Conservation (phyloP, 1,140 invertebrate species). For the Berghia stephanieae region DNA sequence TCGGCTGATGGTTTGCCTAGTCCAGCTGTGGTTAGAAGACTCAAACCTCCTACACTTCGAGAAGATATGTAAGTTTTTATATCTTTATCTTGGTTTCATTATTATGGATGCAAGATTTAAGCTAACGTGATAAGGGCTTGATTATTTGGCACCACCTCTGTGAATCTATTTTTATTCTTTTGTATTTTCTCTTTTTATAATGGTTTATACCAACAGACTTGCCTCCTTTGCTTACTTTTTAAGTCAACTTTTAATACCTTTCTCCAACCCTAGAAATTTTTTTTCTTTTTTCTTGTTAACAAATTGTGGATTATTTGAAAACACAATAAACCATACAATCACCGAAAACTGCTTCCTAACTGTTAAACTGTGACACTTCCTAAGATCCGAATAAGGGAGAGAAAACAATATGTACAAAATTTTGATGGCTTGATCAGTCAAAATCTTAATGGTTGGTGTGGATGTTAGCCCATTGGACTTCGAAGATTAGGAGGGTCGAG, state of each 20-base stretch:
- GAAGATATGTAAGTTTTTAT: constrained; percentile 27
- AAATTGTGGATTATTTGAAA: no score
- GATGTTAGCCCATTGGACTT: no score
- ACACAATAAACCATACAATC: no score
- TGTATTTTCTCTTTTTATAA: neutral
- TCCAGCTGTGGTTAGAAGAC: constrained; percentile 25
- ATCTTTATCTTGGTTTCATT: neutral
- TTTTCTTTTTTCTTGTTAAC: no score
- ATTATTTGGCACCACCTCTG: neutral
- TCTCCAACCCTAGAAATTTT: no score
- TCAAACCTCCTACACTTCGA: constrained; percentile 26
- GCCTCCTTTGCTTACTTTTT: neutral
- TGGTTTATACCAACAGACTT: neutral
- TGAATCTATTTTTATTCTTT: neutral
- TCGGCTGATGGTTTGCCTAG: constrained; percentile 18
- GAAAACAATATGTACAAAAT: no score
- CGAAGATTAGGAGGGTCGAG: no score
- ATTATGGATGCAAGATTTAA: neutral
- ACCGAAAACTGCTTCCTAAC: no score
- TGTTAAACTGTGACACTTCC: no score
- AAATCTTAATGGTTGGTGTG: no score
- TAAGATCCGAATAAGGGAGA: no score
- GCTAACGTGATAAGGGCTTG: neutral
- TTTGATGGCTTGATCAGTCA: no score
- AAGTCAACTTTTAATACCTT: neutral